Conservation (phyloP, 2,888 invertebrate species). For the Tribolium freemani region DNA sequence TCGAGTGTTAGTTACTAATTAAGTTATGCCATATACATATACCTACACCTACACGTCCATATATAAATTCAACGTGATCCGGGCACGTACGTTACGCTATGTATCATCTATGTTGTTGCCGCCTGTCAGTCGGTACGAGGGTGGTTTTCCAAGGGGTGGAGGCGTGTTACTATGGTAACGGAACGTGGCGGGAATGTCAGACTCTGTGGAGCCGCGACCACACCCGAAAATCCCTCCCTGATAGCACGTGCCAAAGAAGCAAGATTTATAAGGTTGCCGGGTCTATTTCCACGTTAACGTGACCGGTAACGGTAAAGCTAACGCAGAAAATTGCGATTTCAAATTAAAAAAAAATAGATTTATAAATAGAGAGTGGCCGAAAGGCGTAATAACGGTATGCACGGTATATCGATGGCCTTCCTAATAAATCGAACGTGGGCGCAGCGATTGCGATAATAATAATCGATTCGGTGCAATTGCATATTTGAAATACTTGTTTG, state of each 20-base stretch:
- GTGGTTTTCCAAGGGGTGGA: conserved; percentile 31
- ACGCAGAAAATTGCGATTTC: too few species aligned
- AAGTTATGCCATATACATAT: conserved; percentile 21
- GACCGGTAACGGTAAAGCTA: too few species aligned
- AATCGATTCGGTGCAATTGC: background rate
- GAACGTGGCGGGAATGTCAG: conserved; percentile 60
- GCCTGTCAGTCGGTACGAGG: conserved; percentile 31
- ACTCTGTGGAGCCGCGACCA: conserved; percentile 55
- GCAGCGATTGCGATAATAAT: background rate
- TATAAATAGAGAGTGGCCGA: too few species aligned
- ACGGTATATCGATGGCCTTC: too few species aligned
- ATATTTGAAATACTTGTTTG: background rate
- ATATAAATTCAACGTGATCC: background rate
- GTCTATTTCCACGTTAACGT: too few species aligned
- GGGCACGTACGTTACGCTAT: conserved; percentile 34
- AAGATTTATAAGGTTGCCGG: background rate
- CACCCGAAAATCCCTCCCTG: conserved; percentile 42
- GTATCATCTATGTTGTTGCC: conserved; percentile 23
- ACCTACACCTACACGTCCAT: too few species aligned
- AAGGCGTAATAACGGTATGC: too few species aligned
- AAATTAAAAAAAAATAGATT: too few species aligned
- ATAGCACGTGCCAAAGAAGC: conserved; percentile 26
- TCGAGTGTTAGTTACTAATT: conserved; percentile 33
- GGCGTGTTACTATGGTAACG: conserved; percentile 56
- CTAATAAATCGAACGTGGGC: background rate